Base-by-base conservation (phyloP, 2,113 vertebrate genomes). In the Junco hyemalis region DNA sequence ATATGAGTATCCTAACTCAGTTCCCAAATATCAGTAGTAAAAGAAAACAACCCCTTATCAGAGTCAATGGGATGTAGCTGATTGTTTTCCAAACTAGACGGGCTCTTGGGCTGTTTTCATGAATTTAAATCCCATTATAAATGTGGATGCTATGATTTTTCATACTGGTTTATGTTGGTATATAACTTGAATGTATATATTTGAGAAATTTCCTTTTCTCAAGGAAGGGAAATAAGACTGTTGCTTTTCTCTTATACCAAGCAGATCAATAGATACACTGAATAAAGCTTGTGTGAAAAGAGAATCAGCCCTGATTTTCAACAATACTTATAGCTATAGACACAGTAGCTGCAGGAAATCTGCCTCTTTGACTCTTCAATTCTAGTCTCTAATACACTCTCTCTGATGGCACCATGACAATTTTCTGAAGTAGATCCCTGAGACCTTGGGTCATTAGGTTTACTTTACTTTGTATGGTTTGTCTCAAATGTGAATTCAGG, bases 371-470 rank as follows among this genome's bases (percentile, higher is more conserved):
- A 59, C 85, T 92, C 54, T 81, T 93, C 84, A 77, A 1, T 81
- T 92, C 59, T 59, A 84, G 64, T 44, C 60, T 92, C 50, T 88
- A 83, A 80, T 57, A 65, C 5, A 14, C n/a, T 87, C 21, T 80
- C 29, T 87, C 38, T 59, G 38, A 71, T 84, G 91, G 44, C 35
- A 70, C 65, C 57, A 51, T 26, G 72, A 70, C 65, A 91, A 86
- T 92, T 93, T 88, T 78, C 83, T 95, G 80, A 92, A 88, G 69
- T 40, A 91, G 92, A 69, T 44, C 65, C 61, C 36, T 60, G 69
- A 93, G 83, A 92, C 69, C 69, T 59, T 86, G 42, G 90, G 71
- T 93, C 85, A 74, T 83, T 28, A 93, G 60, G n/a, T 36, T 88
- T 89, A 56, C 65, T 91, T 87, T 59, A 71, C 69, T 92, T 92